A percentile compares a stretch with the other conserved stretches of the same genome.
Evolutionary conservation across 2,113 vertebrate species (phyloP).

Genomic region (Pterophyllum scalare): DNA sequence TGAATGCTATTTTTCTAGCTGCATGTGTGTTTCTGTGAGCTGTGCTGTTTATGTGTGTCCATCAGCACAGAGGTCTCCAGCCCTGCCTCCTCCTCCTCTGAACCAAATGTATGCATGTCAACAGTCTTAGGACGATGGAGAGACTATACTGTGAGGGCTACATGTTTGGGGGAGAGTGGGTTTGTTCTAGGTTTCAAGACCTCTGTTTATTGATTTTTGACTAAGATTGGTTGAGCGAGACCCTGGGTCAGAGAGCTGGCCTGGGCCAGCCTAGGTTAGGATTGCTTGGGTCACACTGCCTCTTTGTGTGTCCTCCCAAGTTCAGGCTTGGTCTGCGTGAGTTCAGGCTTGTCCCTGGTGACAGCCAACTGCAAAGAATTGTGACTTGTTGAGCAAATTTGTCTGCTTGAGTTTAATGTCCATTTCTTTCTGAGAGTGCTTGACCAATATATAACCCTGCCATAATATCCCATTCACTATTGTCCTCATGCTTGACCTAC

Average conservation of each 20-base stretch:
- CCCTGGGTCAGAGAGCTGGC: slow-evolving; percentile 63
- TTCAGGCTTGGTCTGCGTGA: background rate
- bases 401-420: slow-evolving; percentile 52
- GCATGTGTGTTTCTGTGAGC: slow-evolving; percentile 58
- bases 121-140: slow-evolving; percentile 14
- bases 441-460: slow-evolving; percentile 23
- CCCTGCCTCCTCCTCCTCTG: slow-evolving; percentile 26
- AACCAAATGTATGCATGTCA: slow-evolving; percentile 46
- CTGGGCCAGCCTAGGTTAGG: slow-evolving; percentile 46
- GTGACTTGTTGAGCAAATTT: slow-evolving; percentile 40
- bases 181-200: slow-evolving; percentile 53
- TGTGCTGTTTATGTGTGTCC: slow-evolving; percentile 72
- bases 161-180: slow-evolving; percentile 37
- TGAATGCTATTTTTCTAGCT: slow-evolving; percentile 62
- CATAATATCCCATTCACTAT: slow-evolving; percentile 30
- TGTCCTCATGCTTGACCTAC: slow-evolving; percentile 28
- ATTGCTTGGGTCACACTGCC: slow-evolving; percentile 56
- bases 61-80: slow-evolving; percentile 64
- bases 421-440: slow-evolving; percentile 23
- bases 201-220: slow-evolving; percentile 72
- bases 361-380: slow-evolving; percentile 31
- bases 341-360: slow-evolving; percentile 31
- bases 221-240: slow-evolving; percentile 55
- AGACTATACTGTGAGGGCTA: slow-evolving; percentile 46
- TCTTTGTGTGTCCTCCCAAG: slow-evolving; percentile 58